Base-by-base conservation (phyloP, 2,113 vertebrate species). In the Probosciger aterrimus region DNA sequence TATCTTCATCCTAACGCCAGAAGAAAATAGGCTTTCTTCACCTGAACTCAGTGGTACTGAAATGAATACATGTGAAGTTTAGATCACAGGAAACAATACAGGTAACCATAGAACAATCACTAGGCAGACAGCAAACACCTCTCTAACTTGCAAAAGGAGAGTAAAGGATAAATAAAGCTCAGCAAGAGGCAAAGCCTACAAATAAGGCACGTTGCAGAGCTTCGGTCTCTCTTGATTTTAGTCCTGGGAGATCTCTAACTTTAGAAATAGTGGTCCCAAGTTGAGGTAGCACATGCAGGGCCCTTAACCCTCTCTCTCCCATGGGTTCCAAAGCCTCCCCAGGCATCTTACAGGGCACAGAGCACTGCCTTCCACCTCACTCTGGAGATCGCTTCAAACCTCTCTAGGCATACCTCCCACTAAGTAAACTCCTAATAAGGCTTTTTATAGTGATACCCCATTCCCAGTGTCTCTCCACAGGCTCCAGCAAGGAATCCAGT, bases 361-460 rank as follows among this genome's bases (percentile, higher is more conserved):
- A 92, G 80, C 59, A 87, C 81, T 73, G 73, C 82, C 74, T 88
- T 94, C 68, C 75, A 43, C 19, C 39, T 87, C 69, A 31, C 94
- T 78, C 92, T 57, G 44, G 92, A 59, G 94, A 53, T 1, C 41
- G 49, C 60, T 64, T 76, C n/a, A 78, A 82, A 13, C 24, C 50
- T 53, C 92, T 28, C 91, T 44, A 76, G 65, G 71, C 79, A 88
- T 19, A 74, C 43, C 76, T 87, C 35, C 64, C 79, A 75, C 88
- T 60, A 60, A 62, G 59, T 16, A 63, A 95, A 79, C 57, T 88
- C 68, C 75, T 49, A 92, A 88, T 57, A 53, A 79, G 50, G 89
- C 52, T 96, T 95, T 97, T 95, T 96, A 94, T 90, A 97, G 91
- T 68, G 71, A 83, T 77, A 68, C 75, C 64, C 52, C 78, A 63